Evolutionary conservation across 2,888 invertebrate genomes (phyloP).

Genomic region (Scaeva pyrastri): DNA sequence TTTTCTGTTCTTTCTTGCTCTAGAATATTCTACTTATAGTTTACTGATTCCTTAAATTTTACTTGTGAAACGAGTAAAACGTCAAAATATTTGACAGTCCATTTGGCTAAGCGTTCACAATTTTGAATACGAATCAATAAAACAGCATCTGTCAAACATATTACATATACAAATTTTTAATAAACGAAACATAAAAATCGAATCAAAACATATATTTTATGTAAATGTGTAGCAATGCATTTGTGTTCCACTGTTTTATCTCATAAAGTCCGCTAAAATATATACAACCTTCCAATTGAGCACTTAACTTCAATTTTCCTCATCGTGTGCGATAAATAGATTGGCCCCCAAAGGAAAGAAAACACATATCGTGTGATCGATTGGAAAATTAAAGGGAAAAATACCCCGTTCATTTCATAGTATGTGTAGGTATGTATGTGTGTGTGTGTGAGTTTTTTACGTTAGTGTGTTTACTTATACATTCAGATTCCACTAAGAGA

Average conservation of each 20-base stretch:
- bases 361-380: constrained; percentile 50
- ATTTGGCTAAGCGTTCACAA: too few species aligned
- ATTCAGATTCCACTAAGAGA: neutral
- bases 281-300: constrained; percentile 39
- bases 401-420: constrained; percentile 5
- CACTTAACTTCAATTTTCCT: constrained; percentile 65
- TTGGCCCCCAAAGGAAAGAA: constrained; percentile 43
- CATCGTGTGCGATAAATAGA: constrained; percentile 61
- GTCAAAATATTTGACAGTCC: too few species aligned
- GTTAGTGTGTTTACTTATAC: neutral
- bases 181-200: too few species aligned
- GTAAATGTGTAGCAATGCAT: neutral
- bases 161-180: too few species aligned
- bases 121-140: too few species aligned
- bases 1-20: too few species aligned
- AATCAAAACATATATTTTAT: neutral
- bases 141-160: too few species aligned
- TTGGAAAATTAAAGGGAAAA: constrained; percentile 39
- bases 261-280: neutral
- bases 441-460: neutral
- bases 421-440: neutral
- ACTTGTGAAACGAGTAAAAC: too few species aligned
- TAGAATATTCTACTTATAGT: too few species aligned
- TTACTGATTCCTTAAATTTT: too few species aligned
- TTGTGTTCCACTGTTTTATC: constrained; percentile 12